Base-by-base conservation (phyloP, 2,797 vertebrate species). In the Phrynocephalus forsythii region DNA sequence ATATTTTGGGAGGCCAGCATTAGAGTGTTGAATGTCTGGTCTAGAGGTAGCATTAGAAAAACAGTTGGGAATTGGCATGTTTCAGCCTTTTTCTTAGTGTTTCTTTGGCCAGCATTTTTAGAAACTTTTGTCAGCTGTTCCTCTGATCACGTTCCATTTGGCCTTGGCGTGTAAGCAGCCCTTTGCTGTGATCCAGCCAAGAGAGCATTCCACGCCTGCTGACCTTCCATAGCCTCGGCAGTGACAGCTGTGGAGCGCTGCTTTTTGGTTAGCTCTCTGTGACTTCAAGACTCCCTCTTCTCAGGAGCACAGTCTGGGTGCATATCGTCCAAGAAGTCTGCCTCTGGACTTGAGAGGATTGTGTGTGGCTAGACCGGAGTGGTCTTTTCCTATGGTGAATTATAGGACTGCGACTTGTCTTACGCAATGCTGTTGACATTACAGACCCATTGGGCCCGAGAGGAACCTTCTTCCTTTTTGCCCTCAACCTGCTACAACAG, bases 391-490 rank as follows among this genome's bases (percentile, higher is more conserved):
- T 76, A 98, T 98, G 97, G 97, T 98, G 96, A 97, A 98, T 96
- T 98, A 97, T 95, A 96, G 97, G 63, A 96, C 97, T 92, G 97
- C 97, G 96, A 96, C 95, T 88, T 95, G 94, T 95, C 97, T 81
- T 96, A 95, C 96, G 97, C 97, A 95, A 98, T 98, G 97, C 97
- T 98, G 79, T 94, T 96, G 71, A 96, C 96, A 20, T 90, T 97
- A 90, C 97, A 97, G 95, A 93, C 97, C 8, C 97, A 98, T 91
- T 98, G 98, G 98, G 97, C 97, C 92, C 93, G 95, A 93, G 94
- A 95, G 87, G 96, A 97, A 90, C 96, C 95, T 68, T 95, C 92
- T 90, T 94, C 94, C 89, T 96, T 92, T 91, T 85, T 95, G 71
- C 94, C 95, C 13, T 88, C 91, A 5, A 24, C 92, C 48, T 91